Base-by-base conservation (phyloP, 2,888 invertebrate species). In the Heliconius cydno region DNA sequence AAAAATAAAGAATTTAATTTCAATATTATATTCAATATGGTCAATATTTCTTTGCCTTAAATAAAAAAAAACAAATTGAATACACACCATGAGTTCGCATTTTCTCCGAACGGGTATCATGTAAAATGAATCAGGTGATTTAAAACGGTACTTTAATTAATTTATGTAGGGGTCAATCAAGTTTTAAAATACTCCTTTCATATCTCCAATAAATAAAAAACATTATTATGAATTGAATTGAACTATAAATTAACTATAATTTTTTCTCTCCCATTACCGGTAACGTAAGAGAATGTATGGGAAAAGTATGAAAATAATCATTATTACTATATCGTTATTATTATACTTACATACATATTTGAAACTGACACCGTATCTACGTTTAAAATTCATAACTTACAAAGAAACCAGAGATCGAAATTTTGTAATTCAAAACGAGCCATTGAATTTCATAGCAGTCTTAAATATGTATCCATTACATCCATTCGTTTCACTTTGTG, bases 371-470 rank as follows among this genome's bases (percentile, higher is more conserved):
- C 34, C 19, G 30, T 0, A 12, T 34, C 30, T 52, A 52, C 22
- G 30, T 72, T 57, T 72, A 25, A 73, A 73, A 73, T 60, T 73
- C 60, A 38, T 34, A 12, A 25, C 3, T 38, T 12, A 12, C 15
- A 15, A 57, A 38, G 15, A 38, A 38, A 73, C 34, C 60, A n/a
- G 34, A 70, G 25, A 46, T 25, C 34, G 22, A 60, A 9, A 30
- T 38, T 73, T 73, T 73, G 38, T 15, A 38, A 60, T 60, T 73
- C 60, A 60, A 9, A 60, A 60, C 15, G 34, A 25, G 60, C 22
- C n/a, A 73, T 73, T 73, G 60, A 73, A 73, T 73, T 73, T 73
- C 73, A 73, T 60, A 73, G 60, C 1, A 73, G 60, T 9, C 3
- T 25, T 38, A 73, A 73, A 60, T 60, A 60, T 73, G 57, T 60